These are phyloP conservation scores for Rhodeus uyekii DNA, from an alignment of 2,797 vertebrate species.

Conservation along the genomic window DNA sequence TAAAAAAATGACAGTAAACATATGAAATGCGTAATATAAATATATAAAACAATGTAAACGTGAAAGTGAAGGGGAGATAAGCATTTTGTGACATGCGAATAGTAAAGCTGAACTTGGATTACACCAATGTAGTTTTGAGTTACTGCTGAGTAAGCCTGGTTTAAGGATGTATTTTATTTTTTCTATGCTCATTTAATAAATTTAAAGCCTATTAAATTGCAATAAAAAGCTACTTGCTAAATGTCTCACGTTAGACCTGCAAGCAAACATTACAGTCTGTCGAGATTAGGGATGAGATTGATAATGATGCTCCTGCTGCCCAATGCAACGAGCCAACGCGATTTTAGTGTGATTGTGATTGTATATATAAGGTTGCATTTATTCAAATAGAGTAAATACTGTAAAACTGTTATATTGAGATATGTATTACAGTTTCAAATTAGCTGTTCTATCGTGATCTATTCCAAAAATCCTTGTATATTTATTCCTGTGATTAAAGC, in stretches of 20 bases:
- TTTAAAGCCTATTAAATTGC: not conserved
- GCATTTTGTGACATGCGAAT: slow-evolving; percentile 67
- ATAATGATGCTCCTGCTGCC: too few species aligned
- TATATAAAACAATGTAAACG: too few species aligned
- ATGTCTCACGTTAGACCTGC: not conserved
- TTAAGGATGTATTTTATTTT: not conserved
- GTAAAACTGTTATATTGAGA: not conserved
- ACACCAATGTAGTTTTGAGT: not conserved
- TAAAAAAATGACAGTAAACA: too few species aligned
- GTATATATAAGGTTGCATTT: not conserved
- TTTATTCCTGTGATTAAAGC: not conserved
- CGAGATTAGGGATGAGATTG: not conserved
- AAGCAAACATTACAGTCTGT: not conserved
- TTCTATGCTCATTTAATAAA: not conserved
- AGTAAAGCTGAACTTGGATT: slow-evolving; percentile 17
- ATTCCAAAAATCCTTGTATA: too few species aligned
- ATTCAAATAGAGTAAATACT: not conserved
- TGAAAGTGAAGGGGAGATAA: too few species aligned
- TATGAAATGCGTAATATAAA: too few species aligned
- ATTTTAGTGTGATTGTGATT: not conserved
- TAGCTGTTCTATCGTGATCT: not conserved
- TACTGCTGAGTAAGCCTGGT: not conserved
- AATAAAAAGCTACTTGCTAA: not conserved
- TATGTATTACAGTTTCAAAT: not conserved
- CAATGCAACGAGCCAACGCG: too few species aligned